Evolutionary conservation across 2,888 invertebrate species (phyloP).

Genomic region (Hirtodrosophila alboralis): DNA sequence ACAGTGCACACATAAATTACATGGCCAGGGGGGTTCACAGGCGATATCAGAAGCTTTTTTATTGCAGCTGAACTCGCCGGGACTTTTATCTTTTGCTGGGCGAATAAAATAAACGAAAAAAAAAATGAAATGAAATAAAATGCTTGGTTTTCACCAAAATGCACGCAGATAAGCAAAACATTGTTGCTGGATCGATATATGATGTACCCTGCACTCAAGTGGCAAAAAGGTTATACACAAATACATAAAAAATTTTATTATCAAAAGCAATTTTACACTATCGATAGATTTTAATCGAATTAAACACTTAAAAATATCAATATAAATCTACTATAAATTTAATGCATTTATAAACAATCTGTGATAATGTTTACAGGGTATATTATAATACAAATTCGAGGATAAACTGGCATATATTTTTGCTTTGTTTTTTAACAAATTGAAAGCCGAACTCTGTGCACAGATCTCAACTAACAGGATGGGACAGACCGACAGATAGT

Average conservation of each 20-base stretch:
- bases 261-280: no score
- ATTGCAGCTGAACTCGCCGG: conserved; percentile 45
- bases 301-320: no score
- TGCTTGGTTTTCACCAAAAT: conserved; percentile 54
- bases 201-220: conserved; percentile 9
- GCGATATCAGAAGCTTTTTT: conserved; percentile 50
- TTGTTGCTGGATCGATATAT: conserved; percentile 35
- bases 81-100: conserved; percentile 52
- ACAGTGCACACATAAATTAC: conserved; percentile 71
- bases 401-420: conserved; percentile 29
- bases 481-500: conserved; percentile 26
- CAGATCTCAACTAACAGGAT: conserved; percentile 48
- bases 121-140: conserved; percentile 63
- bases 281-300: no score
- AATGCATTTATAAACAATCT: no score
- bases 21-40: conserved; percentile 29
- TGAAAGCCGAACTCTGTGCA: conserved; percentile 58
- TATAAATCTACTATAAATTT: no score
- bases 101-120: conserved; percentile 63
- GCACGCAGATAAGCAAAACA: conserved; percentile 52
- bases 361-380: conserved; percentile 10
- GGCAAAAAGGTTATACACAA: background rate
- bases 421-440: conserved; percentile 68
- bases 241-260: no score
- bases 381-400: background rate